These are phyloP conservation scores for Australoheros scitulus DNA, from an alignment of 2,113 vertebrate genomes.

Conservation along the genomic window DNA sequence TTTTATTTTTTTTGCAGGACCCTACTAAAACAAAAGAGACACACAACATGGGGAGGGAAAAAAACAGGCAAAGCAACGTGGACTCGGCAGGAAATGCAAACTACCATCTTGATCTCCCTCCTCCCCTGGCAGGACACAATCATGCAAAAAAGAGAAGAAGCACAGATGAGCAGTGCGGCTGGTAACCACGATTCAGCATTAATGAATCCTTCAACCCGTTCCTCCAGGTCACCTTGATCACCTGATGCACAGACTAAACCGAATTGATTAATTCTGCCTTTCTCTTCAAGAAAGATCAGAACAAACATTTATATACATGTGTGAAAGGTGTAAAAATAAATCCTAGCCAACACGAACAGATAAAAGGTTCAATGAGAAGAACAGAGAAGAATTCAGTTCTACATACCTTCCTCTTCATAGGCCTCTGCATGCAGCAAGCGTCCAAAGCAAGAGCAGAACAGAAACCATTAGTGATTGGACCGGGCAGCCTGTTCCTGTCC, in stretches of 20 bases:
- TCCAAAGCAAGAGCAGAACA: slow-evolving; percentile 82
- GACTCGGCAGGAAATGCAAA: slow-evolving; percentile 74
- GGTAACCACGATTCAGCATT: slow-evolving; percentile 56
- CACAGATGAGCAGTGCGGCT: slow-evolving; percentile 64
- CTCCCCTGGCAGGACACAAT: slow-evolving; percentile 72
- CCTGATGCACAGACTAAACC: neutral
- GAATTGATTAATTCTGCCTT: slow-evolving; percentile 1
- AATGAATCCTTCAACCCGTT: slow-evolving; percentile 59
- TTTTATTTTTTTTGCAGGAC: slow-evolving; percentile 24
- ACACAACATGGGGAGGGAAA: slow-evolving; percentile 42
- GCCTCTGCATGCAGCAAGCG: slow-evolving; percentile 83
- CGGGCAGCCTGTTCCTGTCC: slow-evolving; percentile 42
- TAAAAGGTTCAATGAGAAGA: slow-evolving; percentile 42
- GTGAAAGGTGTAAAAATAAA: neutral
- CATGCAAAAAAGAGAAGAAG: slow-evolving; percentile 78
- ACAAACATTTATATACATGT: neutral
- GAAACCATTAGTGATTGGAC: slow-evolving; percentile 69
- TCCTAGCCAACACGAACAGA: neutral
- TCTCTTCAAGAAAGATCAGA: neutral
- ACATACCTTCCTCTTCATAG: slow-evolving; percentile 85
- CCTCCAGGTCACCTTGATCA: neutral
- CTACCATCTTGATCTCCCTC: slow-evolving; percentile 81
- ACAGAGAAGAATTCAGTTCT: slow-evolving; percentile 56
- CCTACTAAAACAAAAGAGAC: slow-evolving; percentile 41
- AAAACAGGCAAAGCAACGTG: slow-evolving; percentile 67